phyloP scores from a whole-genome alignment of 2,113 vertebrate genomes.

The Falco punctatus region DNA sequence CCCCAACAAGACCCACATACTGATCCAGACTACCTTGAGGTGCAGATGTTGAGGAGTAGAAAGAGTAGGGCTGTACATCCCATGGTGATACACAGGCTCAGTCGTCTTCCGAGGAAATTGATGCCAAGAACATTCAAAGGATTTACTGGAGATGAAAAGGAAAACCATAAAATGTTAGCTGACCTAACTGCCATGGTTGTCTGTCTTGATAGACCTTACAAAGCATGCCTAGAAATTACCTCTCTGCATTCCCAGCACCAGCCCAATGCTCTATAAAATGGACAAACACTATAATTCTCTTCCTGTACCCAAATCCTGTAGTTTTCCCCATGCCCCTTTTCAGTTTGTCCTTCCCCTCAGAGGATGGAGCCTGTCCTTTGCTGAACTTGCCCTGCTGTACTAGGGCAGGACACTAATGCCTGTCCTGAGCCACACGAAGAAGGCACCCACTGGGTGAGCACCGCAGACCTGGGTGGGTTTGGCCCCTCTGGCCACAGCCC shows the following conservation, averaged over 20 bases:
- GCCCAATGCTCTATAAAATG: neutral
- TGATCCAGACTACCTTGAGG: conserved; percentile 80
- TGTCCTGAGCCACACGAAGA: neutral
- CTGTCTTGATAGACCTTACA: neutral
- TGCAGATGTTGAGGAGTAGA: conserved; percentile 89
- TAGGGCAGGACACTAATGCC: neutral
- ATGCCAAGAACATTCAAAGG: conserved; percentile 89
- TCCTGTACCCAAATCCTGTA: neutral
- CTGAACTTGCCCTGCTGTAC: neutral
- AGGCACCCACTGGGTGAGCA: fast-evolving
- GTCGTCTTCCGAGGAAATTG: conserved; percentile 85
- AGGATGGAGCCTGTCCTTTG: neutral
- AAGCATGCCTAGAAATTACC: neutral
- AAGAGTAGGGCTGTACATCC: conserved; percentile 84
- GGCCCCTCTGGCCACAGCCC: neutral
- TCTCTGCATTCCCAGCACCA: neutral
- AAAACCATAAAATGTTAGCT: neutral
- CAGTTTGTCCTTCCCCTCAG: neutral
- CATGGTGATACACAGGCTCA: conserved; percentile 85
- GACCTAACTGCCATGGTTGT: neutral
- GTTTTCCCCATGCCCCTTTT: neutral
- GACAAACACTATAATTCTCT: neutral
- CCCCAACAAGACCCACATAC: fast-evolving
- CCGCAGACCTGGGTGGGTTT: neutral
- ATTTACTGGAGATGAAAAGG: conserved; percentile 78